Percentiles rank a stretch among this genome's conserved stretches.
These are phyloP conservation scores for Drosophila yakuba DNA, from an alignment of 1,140 invertebrate genomes.

Conservation along the genomic window DNA sequence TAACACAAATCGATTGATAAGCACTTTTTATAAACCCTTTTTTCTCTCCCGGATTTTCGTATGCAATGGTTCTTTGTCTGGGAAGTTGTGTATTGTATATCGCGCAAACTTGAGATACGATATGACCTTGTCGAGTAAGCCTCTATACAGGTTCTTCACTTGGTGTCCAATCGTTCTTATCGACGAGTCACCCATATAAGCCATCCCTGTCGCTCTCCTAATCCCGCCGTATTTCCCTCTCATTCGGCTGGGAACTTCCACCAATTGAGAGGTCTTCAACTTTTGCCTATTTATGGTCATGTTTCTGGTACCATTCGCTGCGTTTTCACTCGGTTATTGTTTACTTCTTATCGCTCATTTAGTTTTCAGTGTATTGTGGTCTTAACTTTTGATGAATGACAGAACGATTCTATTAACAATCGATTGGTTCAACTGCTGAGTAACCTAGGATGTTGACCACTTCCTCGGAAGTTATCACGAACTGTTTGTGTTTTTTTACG, in stretches of 20 bases:
- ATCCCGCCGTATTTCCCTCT: slow-evolving; percentile 1
- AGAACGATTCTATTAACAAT: slow-evolving; percentile 47
- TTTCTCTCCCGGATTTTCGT: background rate
- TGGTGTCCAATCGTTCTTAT: slow-evolving; percentile 23
- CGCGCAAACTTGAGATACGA: slow-evolving; percentile 37
- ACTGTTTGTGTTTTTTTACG: background rate
- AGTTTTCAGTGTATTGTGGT: slow-evolving; percentile 9
- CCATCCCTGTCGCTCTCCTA: slow-evolving; percentile 1
- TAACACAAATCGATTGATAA: background rate
- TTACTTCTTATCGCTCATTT: slow-evolving; percentile 52
- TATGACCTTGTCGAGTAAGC: slow-evolving; percentile 53
- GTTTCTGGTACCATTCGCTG: slow-evolving; percentile 50
- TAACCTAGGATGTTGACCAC: slow-evolving; percentile 27
- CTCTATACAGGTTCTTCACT: slow-evolving; percentile 5
- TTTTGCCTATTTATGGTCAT: slow-evolving; percentile 79
- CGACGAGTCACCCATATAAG: background rate
- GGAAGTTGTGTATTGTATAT: background rate
- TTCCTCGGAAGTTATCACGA: slow-evolving; percentile 17
- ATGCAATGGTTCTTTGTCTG: background rate
- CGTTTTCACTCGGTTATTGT: slow-evolving; percentile 32
- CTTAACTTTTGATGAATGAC: slow-evolving; percentile 20
- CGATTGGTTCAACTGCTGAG: slow-evolving; percentile 29
- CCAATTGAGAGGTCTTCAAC: slow-evolving; percentile 28
- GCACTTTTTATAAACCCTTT: background rate
- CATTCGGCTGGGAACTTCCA: slow-evolving; percentile 31